These are phyloP conservation scores for Micrasema minimum DNA, from an alignment of 1,140 invertebrate species.

Conservation along the genomic window DNA sequence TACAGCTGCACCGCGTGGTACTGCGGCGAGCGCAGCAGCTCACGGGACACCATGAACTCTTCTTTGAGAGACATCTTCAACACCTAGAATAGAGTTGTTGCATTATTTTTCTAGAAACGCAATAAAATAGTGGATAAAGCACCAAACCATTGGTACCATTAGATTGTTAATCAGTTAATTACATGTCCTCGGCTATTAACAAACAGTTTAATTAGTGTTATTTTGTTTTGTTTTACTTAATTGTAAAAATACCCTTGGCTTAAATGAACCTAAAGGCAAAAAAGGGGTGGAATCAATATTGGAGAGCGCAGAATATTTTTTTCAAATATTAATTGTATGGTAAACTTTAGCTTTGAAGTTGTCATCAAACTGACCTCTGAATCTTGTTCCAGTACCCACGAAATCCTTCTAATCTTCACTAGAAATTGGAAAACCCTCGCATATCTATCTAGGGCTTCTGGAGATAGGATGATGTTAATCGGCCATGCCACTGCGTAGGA, in stretches of 20 bases:
- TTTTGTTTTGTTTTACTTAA: too few species aligned
- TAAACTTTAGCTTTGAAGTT: too few species aligned
- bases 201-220: too few species aligned
- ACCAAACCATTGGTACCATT: not conserved
- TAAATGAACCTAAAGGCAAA: too few species aligned
- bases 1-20: slow-evolving; percentile 73
- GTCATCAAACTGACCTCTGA: slow-evolving; percentile 65
- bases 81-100: slow-evolving; percentile 55
- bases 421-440: slow-evolving; percentile 79
- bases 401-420: slow-evolving; percentile 77
- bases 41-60: slow-evolving; percentile 59
- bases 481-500: slow-evolving; percentile 80
- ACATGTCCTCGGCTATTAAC: too few species aligned
- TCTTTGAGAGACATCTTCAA: slow-evolving; percentile 67
- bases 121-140: too few species aligned
- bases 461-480: slow-evolving; percentile 78
- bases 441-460: slow-evolving; percentile 74
- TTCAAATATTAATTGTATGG: too few species aligned
- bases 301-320: too few species aligned
- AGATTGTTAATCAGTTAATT: not conserved
- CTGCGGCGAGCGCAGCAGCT: slow-evolving; percentile 67
- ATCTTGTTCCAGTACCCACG: slow-evolving; percentile 76
- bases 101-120: too few species aligned
- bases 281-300: too few species aligned
- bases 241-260: too few species aligned